Evolutionary conservation across 1,140 invertebrate species (phyloP).

Genomic region (Heliconius congener): DNA sequence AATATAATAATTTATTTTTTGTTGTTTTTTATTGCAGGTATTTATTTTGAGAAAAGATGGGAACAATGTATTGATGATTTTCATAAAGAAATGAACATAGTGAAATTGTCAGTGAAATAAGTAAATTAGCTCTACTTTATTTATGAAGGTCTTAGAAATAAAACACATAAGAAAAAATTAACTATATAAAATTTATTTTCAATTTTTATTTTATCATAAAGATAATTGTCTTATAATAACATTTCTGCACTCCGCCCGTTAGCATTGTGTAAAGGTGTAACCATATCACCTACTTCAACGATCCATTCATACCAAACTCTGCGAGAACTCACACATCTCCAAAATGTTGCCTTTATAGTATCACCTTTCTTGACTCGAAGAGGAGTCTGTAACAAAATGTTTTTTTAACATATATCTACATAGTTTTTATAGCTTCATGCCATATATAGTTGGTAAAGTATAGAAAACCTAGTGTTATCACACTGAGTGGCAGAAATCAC

Average conservation of each 20-base stretch:
- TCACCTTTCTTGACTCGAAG: conserved; percentile 87
- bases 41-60: conserved; percentile 98
- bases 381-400: conserved; percentile 84
- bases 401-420: conserved; percentile 10
- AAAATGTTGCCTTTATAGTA: conserved; percentile 91
- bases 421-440: neutral
- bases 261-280: conserved; percentile 64
- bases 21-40: conserved; percentile 58
- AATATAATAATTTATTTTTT: conserved; percentile 11
- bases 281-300: conserved; percentile 76
- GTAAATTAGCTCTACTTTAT: neutral
- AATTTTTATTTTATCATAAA: conserved; percentile 17
- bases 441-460: no score
- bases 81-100: conserved; percentile 88
- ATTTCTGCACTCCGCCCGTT: conserved; percentile 74
- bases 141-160: neutral
- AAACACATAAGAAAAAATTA: conserved; percentile 21
- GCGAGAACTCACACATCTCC: conserved; percentile 88
- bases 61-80: conserved; percentile 92
- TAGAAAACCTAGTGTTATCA: no score
- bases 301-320: conserved; percentile 99
- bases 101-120: conserved; percentile 40
- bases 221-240: conserved; percentile 58
- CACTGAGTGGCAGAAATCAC: no score
- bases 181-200: neutral